These are phyloP conservation scores for Opisthograptis luteolata DNA, from an alignment of 2,888 invertebrate species.

Conservation along the genomic window DNA sequence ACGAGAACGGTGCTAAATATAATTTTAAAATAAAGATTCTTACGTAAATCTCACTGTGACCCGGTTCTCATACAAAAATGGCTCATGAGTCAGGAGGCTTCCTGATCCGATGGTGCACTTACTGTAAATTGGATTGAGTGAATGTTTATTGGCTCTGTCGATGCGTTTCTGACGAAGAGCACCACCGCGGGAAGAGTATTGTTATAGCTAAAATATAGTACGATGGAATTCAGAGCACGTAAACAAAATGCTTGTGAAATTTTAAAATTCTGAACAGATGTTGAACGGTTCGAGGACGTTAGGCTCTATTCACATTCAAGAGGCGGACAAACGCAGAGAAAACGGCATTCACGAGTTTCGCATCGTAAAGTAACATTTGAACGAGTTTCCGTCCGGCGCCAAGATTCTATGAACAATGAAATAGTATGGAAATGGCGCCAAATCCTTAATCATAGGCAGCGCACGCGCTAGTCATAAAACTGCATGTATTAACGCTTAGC, in stretches of 20 bases:
- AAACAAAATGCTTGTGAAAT: slow-evolving; percentile 60
- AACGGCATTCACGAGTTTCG: slow-evolving; percentile 63
- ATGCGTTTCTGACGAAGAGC: slow-evolving; percentile 56
- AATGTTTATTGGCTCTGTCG: slow-evolving; percentile 66
- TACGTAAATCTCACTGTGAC: slow-evolving; percentile 59
- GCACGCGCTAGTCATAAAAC: slow-evolving; percentile 65
- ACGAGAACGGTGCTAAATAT: slow-evolving; percentile 3
- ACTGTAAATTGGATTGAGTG: slow-evolving; percentile 56
- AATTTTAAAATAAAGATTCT: slow-evolving; percentile 48
- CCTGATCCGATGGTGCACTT: slow-evolving; percentile 63
- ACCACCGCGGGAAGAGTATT: slow-evolving; percentile 38
- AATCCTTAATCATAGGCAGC: slow-evolving; percentile 69
- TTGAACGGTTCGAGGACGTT: slow-evolving; percentile 51
- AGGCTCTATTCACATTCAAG: slow-evolving; percentile 60
- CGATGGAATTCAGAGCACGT: slow-evolving; percentile 56
- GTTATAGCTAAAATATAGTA: slow-evolving; percentile 43
- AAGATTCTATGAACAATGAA: slow-evolving; percentile 81
- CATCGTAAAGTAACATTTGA: slow-evolving; percentile 76
- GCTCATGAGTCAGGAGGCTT: slow-evolving; percentile 60
- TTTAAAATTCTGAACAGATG: slow-evolving; percentile 64
- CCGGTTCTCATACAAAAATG: slow-evolving; percentile 64
- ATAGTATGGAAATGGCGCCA: slow-evolving; percentile 75
- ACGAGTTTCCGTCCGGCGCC: slow-evolving; percentile 73
- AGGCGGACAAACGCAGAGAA: slow-evolving; percentile 60
- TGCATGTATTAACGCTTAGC: slow-evolving; percentile 52